Evolutionary conservation across 2,888 invertebrate genomes (phyloP).

Genomic region (Agriopis leucophaearia): DNA sequence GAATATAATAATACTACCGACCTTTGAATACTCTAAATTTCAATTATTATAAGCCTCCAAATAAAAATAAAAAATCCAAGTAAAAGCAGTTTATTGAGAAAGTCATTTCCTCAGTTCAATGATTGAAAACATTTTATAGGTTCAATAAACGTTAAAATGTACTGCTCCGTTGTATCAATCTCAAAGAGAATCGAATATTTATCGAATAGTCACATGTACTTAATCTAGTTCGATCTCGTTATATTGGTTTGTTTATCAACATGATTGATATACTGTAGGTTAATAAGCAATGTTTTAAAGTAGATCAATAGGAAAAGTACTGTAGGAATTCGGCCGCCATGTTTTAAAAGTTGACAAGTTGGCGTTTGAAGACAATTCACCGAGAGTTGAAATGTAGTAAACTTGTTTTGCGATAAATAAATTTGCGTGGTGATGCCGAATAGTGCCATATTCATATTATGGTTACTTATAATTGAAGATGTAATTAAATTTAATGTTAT

Average conservation of each 20-base stretch:
- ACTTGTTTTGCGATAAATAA: too few relatives aligned
- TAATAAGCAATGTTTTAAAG: slow-evolving; percentile 4
- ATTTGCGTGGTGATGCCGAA: too few relatives aligned
- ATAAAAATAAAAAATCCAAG: slow-evolving; percentile 1
- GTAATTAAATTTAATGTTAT: too few relatives aligned
- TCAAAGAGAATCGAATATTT: slow-evolving; percentile 10
- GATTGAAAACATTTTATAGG: slow-evolving; percentile 25
- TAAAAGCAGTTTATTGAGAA: slow-evolving; percentile 9
- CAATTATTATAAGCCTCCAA: neutral
- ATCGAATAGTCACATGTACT: neutral
- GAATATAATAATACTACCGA: too few relatives aligned
- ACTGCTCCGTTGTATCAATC: slow-evolving; percentile 9
- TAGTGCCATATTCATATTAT: too few relatives aligned
- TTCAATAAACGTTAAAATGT: slow-evolving; percentile 23
- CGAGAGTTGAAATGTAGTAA: too few relatives aligned
- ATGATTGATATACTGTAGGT: slow-evolving; percentile 16
- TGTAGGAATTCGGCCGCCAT: slow-evolving; percentile 1
- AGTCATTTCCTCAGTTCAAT: slow-evolving; percentile 7
- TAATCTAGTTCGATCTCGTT: slow-evolving; percentile 21
- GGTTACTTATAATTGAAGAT: too few relatives aligned
- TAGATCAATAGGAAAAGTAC: neutral
- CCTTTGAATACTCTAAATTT: too few relatives aligned
- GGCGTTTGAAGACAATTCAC: too few relatives aligned
- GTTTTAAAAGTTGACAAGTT: too few relatives aligned
- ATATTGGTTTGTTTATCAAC: slow-evolving; percentile 26